Evolutionary conservation across 2,113 vertebrate genomes (phyloP).

Genomic region (Pterocles orientalis): DNA sequence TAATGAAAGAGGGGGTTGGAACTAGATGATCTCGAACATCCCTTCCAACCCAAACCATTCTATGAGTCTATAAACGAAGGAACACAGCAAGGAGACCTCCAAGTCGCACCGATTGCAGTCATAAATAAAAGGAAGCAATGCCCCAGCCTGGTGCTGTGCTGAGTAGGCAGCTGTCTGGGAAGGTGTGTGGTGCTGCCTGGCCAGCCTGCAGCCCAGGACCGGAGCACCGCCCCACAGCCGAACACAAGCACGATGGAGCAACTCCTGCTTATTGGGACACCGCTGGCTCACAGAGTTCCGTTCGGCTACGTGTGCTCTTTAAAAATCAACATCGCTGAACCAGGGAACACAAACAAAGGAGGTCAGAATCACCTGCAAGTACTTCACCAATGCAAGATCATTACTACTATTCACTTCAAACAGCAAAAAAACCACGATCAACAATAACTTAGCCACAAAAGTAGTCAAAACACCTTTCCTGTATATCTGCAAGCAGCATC

Average conservation of each 20-base stretch:
- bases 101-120: background rate
- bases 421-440: background rate
- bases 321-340: background rate
- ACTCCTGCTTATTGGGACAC: background rate
- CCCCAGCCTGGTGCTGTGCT: background rate
- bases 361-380: background rate
- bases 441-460: background rate
- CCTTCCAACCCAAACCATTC: too few species aligned
- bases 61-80: background rate
- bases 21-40: too few species aligned
- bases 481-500: background rate
- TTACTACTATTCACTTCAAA: background rate
- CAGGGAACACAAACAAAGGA: background rate
- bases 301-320: background rate
- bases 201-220: background rate
- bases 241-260: background rate
- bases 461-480: fast-evolving
- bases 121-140: background rate
- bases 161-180: background rate
- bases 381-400: background rate
- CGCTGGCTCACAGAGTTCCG: background rate
- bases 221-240: background rate
- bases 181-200: background rate
- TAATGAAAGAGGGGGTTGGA: background rate
- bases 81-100: background rate